Conservation (phyloP, 2,797 vertebrate species). For the Champsocephalus esox region DNA sequence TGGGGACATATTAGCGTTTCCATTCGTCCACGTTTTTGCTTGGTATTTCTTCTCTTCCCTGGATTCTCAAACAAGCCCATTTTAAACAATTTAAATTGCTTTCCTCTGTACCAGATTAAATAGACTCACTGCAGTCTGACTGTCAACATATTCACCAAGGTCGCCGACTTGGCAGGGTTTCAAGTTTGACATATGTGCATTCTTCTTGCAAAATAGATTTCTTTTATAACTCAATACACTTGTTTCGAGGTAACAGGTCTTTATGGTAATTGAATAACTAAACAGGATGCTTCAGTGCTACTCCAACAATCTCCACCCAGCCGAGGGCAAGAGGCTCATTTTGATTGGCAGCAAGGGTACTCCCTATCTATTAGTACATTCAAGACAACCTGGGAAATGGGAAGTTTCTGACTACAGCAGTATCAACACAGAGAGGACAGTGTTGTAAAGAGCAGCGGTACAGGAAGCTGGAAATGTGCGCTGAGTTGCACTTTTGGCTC, state of each 20-base stretch:
- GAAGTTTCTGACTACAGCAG: conserved; percentile 70
- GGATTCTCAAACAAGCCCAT: background rate
- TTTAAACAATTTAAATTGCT: conserved; percentile 25
- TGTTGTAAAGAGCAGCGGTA: conserved; percentile 48
- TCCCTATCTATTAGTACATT: conserved; percentile 79
- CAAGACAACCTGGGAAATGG: conserved; percentile 49
- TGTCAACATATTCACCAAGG: conserved; percentile 43
- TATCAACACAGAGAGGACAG: conserved; percentile 56
- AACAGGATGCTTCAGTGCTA: conserved; percentile 78
- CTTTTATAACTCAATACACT: conserved; percentile 73
- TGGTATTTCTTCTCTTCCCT: conserved; percentile 35
- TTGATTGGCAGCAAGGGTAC: conserved; percentile 82
- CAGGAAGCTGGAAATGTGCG: conserved; percentile 55
- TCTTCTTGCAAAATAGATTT: conserved; percentile 60
- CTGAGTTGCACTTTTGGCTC: conserved; percentile 47
- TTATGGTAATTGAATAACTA: conserved; percentile 79
- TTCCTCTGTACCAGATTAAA: conserved; percentile 7
- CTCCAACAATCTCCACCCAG: conserved; percentile 75
- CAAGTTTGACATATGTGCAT: conserved; percentile 45
- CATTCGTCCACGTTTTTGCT: conserved; percentile 67
- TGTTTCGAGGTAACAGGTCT: conserved; percentile 69
- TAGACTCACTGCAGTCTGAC: conserved; percentile 23
- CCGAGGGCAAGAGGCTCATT: conserved; percentile 77
- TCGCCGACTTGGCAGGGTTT: conserved; percentile 38
- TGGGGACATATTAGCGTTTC: conserved; percentile 72